Conservation (phyloP, 2,797 vertebrate genomes). For the Falco naumanni region DNA sequence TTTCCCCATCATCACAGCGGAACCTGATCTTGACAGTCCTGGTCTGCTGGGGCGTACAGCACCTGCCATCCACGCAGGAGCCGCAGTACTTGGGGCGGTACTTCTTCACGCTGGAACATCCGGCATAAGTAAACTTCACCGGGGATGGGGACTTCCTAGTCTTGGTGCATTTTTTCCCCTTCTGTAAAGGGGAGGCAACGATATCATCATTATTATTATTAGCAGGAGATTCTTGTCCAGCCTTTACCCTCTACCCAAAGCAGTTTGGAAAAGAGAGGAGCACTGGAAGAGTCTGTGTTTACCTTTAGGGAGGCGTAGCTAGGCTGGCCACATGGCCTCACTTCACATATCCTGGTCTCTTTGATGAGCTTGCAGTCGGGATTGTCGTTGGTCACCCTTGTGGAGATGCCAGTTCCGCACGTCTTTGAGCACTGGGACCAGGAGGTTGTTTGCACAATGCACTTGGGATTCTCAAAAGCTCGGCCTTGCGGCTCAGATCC, state of each 20-base stretch:
- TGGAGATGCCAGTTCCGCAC: constrained; percentile 95
- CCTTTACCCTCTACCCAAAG: neutral
- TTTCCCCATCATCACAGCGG: constrained; percentile 94
- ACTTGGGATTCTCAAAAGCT: constrained; percentile 89
- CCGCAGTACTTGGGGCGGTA: constrained; percentile 96
- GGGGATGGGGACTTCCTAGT: constrained; percentile 90
- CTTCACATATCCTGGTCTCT: constrained; percentile 95
- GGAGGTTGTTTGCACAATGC: constrained; percentile 94
- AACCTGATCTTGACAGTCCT: constrained; percentile 95
- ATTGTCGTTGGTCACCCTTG: constrained; percentile 95
- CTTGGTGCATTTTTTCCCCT: constrained; percentile 97
- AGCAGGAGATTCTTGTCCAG: neutral
- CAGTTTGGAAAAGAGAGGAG: neutral
- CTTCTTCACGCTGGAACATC: constrained; percentile 94
- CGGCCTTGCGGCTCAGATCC: constrained; percentile 85
- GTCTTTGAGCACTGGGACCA: constrained; percentile 98
- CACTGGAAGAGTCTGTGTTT: constrained; percentile 34
- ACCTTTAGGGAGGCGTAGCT: constrained; percentile 91
- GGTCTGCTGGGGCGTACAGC: constrained; percentile 94
- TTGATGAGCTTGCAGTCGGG: constrained; percentile 92
- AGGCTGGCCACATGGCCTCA: constrained; percentile 92
- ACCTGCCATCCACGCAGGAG: constrained; percentile 93
- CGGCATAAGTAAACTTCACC: constrained; percentile 89
- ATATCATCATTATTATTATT: neutral
- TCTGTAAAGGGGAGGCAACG: constrained; percentile 78